These are phyloP conservation scores for Anabas testudineus DNA, from an alignment of 2,797 vertebrate genomes.

Conservation along the genomic window DNA sequence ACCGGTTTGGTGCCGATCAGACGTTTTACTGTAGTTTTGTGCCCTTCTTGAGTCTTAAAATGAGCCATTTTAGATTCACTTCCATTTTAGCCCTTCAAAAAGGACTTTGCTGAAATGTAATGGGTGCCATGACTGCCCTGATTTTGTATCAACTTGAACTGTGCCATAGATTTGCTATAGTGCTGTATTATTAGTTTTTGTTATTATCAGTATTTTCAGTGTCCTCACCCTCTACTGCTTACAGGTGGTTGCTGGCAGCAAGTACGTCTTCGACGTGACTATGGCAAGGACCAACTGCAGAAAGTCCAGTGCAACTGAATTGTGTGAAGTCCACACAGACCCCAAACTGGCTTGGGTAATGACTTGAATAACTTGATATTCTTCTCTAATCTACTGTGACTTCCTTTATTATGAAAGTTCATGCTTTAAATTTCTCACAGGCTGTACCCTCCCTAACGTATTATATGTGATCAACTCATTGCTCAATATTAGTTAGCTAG, in stretches of 20 bases:
- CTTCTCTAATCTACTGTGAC: too few relatives aligned
- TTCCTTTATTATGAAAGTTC: too few relatives aligned
- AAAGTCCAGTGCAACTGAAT: conserved; percentile 26
- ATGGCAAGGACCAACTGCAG: conserved; percentile 75
- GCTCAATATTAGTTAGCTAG: too few relatives aligned
- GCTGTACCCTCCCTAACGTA: too few relatives aligned
- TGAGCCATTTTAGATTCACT: too few relatives aligned
- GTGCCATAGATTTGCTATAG: neutral
- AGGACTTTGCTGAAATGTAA: neutral
- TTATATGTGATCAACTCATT: too few relatives aligned
- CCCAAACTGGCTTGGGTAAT: conserved; percentile 38
- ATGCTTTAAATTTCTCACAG: too few relatives aligned
- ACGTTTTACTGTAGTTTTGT: too few relatives aligned
- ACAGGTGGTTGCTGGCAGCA: conserved; percentile 77
- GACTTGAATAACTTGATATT: neutral
- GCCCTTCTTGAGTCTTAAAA: too few relatives aligned
- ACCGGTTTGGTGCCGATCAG: too few relatives aligned
- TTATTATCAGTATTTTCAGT: neutral
- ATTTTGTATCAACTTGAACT: neutral
- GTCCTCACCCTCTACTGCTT: neutral
- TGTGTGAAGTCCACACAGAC: conserved; percentile 24
- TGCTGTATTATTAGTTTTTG: neutral
- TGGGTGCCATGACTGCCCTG: too few relatives aligned
- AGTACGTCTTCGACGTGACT: conserved; percentile 72
- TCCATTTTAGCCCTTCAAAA: too few relatives aligned